These are phyloP conservation scores for Pseudococcus viburni DNA, from an alignment of 2,888 invertebrate species.

Conservation along the genomic window DNA sequence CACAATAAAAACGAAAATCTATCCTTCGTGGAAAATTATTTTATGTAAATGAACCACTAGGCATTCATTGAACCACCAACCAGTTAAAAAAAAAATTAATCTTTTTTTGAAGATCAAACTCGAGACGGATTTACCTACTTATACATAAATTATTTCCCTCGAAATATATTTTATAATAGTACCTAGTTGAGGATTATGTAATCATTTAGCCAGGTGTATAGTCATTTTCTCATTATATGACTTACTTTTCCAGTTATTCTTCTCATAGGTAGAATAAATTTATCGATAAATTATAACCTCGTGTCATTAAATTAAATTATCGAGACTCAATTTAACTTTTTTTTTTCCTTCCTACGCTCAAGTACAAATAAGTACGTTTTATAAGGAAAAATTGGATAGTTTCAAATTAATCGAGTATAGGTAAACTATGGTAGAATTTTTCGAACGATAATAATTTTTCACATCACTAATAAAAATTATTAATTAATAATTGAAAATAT, in stretches of 20 bases:
- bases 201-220: neutral
- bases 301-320: neutral
- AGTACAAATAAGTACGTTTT: neutral
- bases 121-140: too few relatives aligned
- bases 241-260: constrained; percentile 44
- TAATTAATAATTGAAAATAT: neutral
- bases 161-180: neutral
- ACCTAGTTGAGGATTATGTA: neutral
- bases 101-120: too few relatives aligned
- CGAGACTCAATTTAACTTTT: neutral
- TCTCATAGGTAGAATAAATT: neutral
- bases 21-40: too few relatives aligned
- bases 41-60: too few relatives aligned
- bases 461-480: neutral
- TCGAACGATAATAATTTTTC: neutral
- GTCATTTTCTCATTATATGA: neutral
- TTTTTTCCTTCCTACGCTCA: neutral
- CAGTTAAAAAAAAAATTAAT: too few relatives aligned
- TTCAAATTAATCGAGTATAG: neutral
- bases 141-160: neutral
- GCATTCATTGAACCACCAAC: too few relatives aligned
- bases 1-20: too few relatives aligned
- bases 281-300: neutral
- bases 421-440: neutral
- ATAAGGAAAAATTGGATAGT: neutral